Evolutionary conservation across 2,888 invertebrate genomes (phyloP), one percentile per base, ranked within the genome.

Genomic region (Odontocolon sp.): DNA sequence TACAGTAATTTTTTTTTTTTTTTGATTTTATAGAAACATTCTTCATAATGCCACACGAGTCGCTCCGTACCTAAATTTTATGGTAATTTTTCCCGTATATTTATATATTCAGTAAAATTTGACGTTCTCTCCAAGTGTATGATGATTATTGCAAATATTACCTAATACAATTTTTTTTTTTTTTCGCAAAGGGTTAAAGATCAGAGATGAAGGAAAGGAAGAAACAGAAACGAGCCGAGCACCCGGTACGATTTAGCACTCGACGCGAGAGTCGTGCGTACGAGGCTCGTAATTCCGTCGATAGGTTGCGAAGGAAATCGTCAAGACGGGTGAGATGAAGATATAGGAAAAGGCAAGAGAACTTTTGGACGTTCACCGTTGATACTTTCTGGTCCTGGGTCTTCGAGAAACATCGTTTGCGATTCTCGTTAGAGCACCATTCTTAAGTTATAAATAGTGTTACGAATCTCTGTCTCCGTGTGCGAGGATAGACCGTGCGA

Each of bases 361-460:
- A 14, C 54, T 45, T 31, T 33, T 47, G 47, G 21, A 52, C 61
- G 54, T 50, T 59, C 40, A 57, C 47, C 74, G 69, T 74, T 69
- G 74, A 69, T 69, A 74, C 63, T 50, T 56, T 64, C 50, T n/a
- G 61, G 61, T 77, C 67, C 72, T 33, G 26, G 3, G 40, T 50
- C 63, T 56, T 57, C 67, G 69, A 68, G 71, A 81, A 79, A 77
- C 67, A 66, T 78, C 75, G 52, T 28, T 52, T 42, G 81, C 76
- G 80, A 84, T 84, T 84, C 82, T 82, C 77, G 74, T 80, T 81
- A 74, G 79, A 81, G 81, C 78, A 80, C 84, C 87, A 87, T 87
- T 88, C 87, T 86, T 85, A 84, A 85, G 84, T 86, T 87, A 87
- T 85, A 87, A 88, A 87, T 88, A 87, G 69, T 18, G 26, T 23